Base-by-base conservation (phyloP, 2,888 invertebrate genomes). In the Vanessa cardui region DNA sequence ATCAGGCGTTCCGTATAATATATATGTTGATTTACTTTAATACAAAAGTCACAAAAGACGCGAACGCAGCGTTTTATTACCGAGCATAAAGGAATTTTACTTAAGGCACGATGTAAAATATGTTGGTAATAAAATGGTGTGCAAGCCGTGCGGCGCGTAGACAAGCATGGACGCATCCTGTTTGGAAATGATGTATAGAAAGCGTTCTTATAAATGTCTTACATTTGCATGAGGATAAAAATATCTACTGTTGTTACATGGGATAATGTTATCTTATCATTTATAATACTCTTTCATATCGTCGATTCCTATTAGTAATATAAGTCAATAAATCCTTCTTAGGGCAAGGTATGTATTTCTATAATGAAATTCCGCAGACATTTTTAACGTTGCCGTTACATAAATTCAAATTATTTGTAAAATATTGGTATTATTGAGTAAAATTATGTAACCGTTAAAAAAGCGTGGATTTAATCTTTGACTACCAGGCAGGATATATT, bases 61-160 rank as follows among this genome's bases (percentile, higher is more conserved):
- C 60, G n/a, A 65, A 60, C 20, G 61, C 39, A 46, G 33, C 9
- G 49, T 72, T 74, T 72, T 73, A 74, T 74, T 68, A 59, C 68
- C 58, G 54, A 26, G n/a, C 60, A 63, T 61, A 62, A 63, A 72
- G 72, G 70, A 72, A 72, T 70, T 66, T 68, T 71, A 71, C 72
- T 66, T 61, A 64, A 60, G 66, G 63, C 54, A 58, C 62, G 64
- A 75, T 67, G 70, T 75, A 71, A 75, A 69, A 72, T 73, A 71
- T 69, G 69, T 69, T 31, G 61, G 69, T 70, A 74, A 74, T 75
- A 74, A 75, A 74, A 73, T 72, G 64, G 64, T 65, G 56, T 64
- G 63, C 66, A 66, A 54, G 62, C 58, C 71, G 72, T 73, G 71
- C 63, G 44, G 12, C 64, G 67, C 63, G 67, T 71, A 71, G 67